Conservation (phyloP, 2,113 vertebrate species). For the Urocolius indicus region DNA sequence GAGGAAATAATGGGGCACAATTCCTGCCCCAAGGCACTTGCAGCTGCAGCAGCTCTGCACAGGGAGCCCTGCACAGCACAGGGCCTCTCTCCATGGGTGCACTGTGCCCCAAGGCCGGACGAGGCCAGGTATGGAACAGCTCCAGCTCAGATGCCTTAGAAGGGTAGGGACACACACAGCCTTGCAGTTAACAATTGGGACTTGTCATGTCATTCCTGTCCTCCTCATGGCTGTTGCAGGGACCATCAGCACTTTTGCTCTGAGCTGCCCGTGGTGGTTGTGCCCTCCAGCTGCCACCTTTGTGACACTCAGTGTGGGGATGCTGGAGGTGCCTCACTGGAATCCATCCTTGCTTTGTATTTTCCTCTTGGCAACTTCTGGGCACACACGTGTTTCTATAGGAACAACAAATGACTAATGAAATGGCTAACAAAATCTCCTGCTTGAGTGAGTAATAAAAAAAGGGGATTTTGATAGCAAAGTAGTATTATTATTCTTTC, state of each 20-base stretch:
- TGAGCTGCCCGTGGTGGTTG: rapidly evolving
- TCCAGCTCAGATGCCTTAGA: background rate
- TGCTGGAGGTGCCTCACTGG: background rate
- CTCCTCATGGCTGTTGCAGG: rapidly evolving
- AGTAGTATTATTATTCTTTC: background rate
- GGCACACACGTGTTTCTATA: background rate
- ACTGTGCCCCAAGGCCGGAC: background rate
- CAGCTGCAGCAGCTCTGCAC: background rate
- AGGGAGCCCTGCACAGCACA: background rate
- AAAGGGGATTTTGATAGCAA: background rate
- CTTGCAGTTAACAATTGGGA: too few relatives aligned
- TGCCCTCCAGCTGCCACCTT: background rate
- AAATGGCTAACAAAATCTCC: background rate
- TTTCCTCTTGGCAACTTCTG: background rate
- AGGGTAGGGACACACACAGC: background rate
- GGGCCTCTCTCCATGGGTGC: background rate
- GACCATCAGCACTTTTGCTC: background rate
- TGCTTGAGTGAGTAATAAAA: background rate
- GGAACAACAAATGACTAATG: background rate
- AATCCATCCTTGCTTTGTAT: background rate
- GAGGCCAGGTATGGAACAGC: background rate
- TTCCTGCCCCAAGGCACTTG: background rate
- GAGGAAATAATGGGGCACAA: background rate
- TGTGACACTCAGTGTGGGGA: rapidly evolving
- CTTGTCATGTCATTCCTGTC: background rate